phyloP scores from a whole-genome alignment of 2,888 invertebrate genomes.

The Eubasilissa splendida region DNA sequence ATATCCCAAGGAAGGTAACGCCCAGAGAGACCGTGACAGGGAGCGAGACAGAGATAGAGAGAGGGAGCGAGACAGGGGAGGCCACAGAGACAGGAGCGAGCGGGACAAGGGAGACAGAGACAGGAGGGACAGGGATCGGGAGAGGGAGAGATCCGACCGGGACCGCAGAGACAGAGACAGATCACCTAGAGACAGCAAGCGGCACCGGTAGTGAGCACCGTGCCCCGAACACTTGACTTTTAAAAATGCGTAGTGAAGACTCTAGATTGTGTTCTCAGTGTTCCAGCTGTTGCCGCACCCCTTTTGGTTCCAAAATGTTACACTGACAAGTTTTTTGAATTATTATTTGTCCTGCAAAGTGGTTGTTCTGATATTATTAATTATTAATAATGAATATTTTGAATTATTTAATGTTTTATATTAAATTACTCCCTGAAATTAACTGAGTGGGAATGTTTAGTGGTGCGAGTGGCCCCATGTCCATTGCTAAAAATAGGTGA shows the following conservation, averaged over 20 bases:
- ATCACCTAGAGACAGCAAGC: conserved; percentile 45
- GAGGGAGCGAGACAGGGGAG: conserved; percentile 60
- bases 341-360: too few relatives aligned
- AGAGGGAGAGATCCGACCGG: conserved; percentile 59
- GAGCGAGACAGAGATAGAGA: conserved; percentile 53
- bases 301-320: too few relatives aligned
- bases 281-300: too few relatives aligned
- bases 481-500: too few relatives aligned
- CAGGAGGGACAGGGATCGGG: conserved; percentile 62
- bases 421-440: too few relatives aligned
- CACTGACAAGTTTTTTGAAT: too few relatives aligned
- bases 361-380: too few relatives aligned
- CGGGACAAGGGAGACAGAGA: conserved; percentile 62
- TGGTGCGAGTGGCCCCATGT: too few relatives aligned
- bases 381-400: too few relatives aligned
- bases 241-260: neutral
- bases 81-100: conserved; percentile 60
- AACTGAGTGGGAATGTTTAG: too few relatives aligned
- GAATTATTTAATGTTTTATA: too few relatives aligned
- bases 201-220: conserved; percentile 22
- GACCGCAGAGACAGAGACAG: conserved; percentile 44
- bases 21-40: conserved; percentile 55
- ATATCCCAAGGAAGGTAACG: conserved; percentile 65
- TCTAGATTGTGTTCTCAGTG: neutral
- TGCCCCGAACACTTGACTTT: neutral